Conservation (phyloP, 1,140 invertebrate genomes). For the Thrips palmi region DNA sequence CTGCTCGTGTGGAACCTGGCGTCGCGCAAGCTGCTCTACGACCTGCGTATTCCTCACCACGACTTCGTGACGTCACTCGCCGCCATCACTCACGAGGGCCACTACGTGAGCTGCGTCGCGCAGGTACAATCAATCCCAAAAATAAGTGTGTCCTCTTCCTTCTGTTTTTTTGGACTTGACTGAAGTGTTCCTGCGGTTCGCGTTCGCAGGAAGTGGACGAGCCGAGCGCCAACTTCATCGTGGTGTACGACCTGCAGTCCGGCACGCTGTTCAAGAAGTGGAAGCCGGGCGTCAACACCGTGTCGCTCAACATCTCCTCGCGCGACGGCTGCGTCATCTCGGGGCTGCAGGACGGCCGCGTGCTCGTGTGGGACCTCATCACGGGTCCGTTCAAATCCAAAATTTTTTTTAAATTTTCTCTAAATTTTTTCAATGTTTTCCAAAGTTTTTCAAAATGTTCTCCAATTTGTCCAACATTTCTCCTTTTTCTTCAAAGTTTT, state of each 20-base stretch:
- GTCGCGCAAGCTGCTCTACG: constrained; percentile 65
- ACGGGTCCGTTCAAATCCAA: no score
- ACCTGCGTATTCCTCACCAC: constrained; percentile 70
- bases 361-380: constrained; percentile 75
- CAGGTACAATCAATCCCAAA: constrained; percentile 23
- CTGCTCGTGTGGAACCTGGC: constrained; percentile 73
- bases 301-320: constrained; percentile 62
- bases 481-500: neutral
- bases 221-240: constrained; percentile 67
- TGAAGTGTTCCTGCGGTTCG: no score
- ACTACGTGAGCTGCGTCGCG: constrained; percentile 38
- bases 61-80: constrained; percentile 69
- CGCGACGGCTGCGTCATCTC: constrained; percentile 62
- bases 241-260: constrained; percentile 79
- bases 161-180: no score
- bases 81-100: constrained; percentile 71
- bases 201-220: constrained; percentile 61
- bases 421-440: neutral
- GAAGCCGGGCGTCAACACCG: constrained; percentile 64
- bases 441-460: neutral
- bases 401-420: no score
- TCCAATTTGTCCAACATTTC: neutral
- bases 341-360: constrained; percentile 56
- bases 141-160: no score
- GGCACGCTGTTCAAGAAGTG: constrained; percentile 82